Evolutionary conservation across 23 tunicate genomes (phyloP).

Genomic region (Trididemnum clinides): DNA sequence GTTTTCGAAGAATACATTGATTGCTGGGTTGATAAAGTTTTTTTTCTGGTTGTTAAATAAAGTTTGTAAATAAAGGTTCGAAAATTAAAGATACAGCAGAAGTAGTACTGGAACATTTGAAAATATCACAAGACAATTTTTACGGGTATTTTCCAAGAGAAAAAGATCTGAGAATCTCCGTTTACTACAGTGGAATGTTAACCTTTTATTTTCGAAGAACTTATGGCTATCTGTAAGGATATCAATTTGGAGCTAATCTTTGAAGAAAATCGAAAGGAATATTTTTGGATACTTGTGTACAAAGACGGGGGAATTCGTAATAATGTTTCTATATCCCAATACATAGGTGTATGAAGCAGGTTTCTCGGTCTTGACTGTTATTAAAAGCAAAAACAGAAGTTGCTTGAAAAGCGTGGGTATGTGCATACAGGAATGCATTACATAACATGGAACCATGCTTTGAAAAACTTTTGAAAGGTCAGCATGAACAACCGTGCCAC

Average conservation of each 20-base stretch:
- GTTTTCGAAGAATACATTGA: slow-evolving; percentile 30
- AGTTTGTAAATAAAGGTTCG: slow-evolving; percentile 31
- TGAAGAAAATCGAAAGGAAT: no score
- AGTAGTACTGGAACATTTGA: slow-evolving; percentile 41
- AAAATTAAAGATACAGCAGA: slow-evolving; percentile 48
- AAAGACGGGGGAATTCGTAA: no score
- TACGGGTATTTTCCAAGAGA: slow-evolving; percentile 39
- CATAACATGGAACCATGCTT: no score
- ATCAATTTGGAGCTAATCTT: slow-evolving; percentile 25
- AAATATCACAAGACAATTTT: slow-evolving; percentile 24
- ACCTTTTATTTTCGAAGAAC: slow-evolving; percentile 35
- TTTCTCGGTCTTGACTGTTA: no score
- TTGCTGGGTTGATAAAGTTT: slow-evolving; percentile 47
- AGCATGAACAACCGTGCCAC: no score
- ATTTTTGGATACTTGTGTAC: no score
- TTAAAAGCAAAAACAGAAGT: no score
- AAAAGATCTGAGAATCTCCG: slow-evolving; percentile 49
- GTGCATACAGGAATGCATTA: no score
- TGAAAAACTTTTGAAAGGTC: no score
- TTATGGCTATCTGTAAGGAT: slow-evolving; percentile 27
- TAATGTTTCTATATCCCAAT: no score
- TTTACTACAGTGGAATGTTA: slow-evolving; percentile 24
- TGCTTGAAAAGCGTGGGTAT: no score
- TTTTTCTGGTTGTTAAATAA: slow-evolving; percentile 24
- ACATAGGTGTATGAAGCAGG: no score